A percentile compares a stretch with the other conserved stretches of the same genome.
Evolutionary conservation across 2,113 vertebrate genomes (phyloP).

Genomic region (Morone saxatilis): DNA sequence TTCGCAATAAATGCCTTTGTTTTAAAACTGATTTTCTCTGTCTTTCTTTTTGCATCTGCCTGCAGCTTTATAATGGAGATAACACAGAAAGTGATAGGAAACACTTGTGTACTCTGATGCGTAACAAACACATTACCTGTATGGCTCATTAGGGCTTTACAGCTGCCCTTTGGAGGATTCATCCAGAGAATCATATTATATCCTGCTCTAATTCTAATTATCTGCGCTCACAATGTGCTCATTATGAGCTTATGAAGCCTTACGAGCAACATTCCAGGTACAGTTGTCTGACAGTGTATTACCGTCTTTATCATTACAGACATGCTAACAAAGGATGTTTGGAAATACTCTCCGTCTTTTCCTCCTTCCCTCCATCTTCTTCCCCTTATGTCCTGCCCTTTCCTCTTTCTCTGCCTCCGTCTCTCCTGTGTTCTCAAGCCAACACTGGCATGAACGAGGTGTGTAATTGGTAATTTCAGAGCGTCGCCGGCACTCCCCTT

Average conservation of each 20-base stretch:
- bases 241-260: constrained; percentile 28
- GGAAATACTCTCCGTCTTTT: constrained; percentile 31
- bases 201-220: constrained; percentile 58
- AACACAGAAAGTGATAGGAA: background rate
- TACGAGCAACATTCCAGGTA: constrained; percentile 35
- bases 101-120: constrained; percentile 17
- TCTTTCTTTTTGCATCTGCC: background rate
- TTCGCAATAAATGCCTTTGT: constrained; percentile 89
- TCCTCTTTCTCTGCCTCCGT: constrained; percentile 7
- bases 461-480: constrained; percentile 86
- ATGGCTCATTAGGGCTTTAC: constrained; percentile 40
- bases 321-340: constrained; percentile 7
- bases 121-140: constrained; percentile 57
- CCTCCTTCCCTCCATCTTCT: constrained; percentile 1
- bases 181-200: constrained; percentile 38
- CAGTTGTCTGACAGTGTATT: constrained; percentile 17
- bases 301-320: constrained; percentile 11
- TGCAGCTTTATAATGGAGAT: constrained; percentile 3
- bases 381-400: background rate
- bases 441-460: constrained; percentile 50
- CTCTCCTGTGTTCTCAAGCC: constrained; percentile 19
- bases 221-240: constrained; percentile 39
- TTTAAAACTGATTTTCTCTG: constrained; percentile 72
- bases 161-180: constrained; percentile 39
- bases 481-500: constrained; percentile 71